Evolutionary conservation across 2,113 vertebrate genomes (phyloP).

Genomic region (Ascaphus truei): DNA sequence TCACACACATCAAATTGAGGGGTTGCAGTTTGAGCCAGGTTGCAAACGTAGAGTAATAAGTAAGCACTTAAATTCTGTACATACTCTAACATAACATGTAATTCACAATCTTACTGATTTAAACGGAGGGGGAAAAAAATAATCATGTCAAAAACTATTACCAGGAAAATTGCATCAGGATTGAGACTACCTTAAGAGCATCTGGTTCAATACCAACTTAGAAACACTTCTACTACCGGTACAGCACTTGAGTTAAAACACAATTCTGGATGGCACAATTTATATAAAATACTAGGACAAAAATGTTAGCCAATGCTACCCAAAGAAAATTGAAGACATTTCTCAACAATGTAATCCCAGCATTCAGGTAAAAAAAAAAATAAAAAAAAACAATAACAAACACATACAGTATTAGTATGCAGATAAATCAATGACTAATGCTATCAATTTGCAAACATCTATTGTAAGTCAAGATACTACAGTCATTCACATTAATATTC

Average conservation of each 20-base stretch:
- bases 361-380: not conserved
- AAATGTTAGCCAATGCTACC: too few species aligned
- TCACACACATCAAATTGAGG: not conserved
- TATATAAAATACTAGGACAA: not conserved
- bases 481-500: slow-evolving; percentile 27
- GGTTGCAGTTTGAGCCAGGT: not conserved
- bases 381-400: not conserved
- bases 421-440: not conserved
- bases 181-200: not conserved
- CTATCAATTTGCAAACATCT: not conserved
- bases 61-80: not conserved
- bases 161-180: not conserved
- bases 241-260: not conserved
- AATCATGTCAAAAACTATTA: not conserved
- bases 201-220: not conserved
- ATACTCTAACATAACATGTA: not conserved
- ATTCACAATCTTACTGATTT: not conserved
- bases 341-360: not conserved
- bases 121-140: not conserved
- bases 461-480: too few species aligned
- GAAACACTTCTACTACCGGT: not conserved
- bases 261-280: not conserved
- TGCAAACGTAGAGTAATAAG: slow-evolving; percentile 4
- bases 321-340: not conserved
- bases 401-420: not conserved